Percentiles rank a stretch among this genome's conserved stretches.
These are phyloP conservation scores for Enteromius trimaculatus DNA, from an alignment of 2,797 vertebrate genomes.

Conservation along the genomic window DNA sequence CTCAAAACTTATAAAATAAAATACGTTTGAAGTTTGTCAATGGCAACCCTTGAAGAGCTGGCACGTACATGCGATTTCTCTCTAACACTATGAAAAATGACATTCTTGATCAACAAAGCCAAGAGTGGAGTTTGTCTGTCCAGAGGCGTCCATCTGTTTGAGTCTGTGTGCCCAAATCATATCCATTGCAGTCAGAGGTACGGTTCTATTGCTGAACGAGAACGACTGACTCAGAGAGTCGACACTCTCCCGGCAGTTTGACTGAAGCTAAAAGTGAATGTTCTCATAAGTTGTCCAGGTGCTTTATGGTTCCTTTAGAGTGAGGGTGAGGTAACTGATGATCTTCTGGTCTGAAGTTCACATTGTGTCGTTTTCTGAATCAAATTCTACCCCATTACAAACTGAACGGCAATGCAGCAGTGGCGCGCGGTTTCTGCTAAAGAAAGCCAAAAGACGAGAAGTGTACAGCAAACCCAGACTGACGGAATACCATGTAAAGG, in stretches of 20 bases:
- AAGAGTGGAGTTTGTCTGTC: constrained; percentile 18
- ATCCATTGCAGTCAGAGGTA: constrained; percentile 17
- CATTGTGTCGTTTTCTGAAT: constrained; percentile 28
- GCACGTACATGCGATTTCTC: constrained; percentile 12
- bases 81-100: constrained; percentile 3
- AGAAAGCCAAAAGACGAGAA: constrained; percentile 55
- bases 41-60: constrained; percentile 59
- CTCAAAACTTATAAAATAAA: constrained; percentile 1
- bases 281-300: constrained; percentile 28
- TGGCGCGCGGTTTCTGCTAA: constrained; percentile 42
- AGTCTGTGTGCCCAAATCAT: constrained; percentile 20
- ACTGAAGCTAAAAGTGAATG: constrained; percentile 26
- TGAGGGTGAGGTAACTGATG: constrained; percentile 27
- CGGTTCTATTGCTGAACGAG: constrained; percentile 41
- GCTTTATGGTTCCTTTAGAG: constrained; percentile 20
- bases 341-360: constrained; percentile 27
- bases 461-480: constrained; percentile 53
- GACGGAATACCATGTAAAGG: constrained; percentile 58
- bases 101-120: constrained; percentile 22
- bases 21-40: constrained; percentile 40
- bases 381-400: constrained; percentile 15
- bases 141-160: constrained; percentile 30
- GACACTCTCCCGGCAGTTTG: constrained; percentile 41
- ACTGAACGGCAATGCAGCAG: constrained; percentile 46
- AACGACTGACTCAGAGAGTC: not conserved